Conservation (phyloP, 2,113 vertebrate species). For the Callorhinus ursinus region DNA sequence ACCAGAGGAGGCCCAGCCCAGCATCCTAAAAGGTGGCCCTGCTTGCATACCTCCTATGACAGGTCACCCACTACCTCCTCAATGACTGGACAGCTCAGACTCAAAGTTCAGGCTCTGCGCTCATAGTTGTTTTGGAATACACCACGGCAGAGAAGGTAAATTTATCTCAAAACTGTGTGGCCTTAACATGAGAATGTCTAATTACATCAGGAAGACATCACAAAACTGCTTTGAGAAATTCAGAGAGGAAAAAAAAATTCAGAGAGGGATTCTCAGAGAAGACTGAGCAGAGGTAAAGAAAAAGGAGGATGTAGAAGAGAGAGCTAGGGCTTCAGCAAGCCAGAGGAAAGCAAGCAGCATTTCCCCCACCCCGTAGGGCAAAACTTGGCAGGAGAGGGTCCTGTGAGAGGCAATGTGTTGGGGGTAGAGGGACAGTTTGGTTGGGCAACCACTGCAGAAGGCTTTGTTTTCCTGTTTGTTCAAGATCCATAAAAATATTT, state of each 20-base stretch:
- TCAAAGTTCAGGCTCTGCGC: neutral
- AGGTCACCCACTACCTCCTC: neutral
- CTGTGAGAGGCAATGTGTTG: neutral
- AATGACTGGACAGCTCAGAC: neutral
- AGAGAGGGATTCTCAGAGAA: neutral
- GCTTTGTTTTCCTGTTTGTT: conserved; percentile 40
- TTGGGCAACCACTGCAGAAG: neutral
- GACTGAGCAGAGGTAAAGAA: neutral
- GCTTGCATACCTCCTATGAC: neutral
- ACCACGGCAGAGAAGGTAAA: neutral
- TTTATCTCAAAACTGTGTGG: conserved; percentile 42
- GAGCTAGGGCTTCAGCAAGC: neutral
- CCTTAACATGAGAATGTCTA: neutral
- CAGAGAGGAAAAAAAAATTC: neutral
- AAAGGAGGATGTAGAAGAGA: neutral
- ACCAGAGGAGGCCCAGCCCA: neutral
- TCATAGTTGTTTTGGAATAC: conserved; percentile 32
- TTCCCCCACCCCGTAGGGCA: neutral
- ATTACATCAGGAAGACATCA: neutral
- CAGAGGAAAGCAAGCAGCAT: neutral
- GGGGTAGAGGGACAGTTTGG: neutral
- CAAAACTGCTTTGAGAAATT: conserved; percentile 19
- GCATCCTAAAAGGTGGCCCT: conserved; percentile 34
- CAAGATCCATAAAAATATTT: neutral
- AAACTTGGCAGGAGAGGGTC: neutral